Evolutionary conservation across 2,113 vertebrate genomes (phyloP).

Genomic region (Corvus moneduloides): DNA sequence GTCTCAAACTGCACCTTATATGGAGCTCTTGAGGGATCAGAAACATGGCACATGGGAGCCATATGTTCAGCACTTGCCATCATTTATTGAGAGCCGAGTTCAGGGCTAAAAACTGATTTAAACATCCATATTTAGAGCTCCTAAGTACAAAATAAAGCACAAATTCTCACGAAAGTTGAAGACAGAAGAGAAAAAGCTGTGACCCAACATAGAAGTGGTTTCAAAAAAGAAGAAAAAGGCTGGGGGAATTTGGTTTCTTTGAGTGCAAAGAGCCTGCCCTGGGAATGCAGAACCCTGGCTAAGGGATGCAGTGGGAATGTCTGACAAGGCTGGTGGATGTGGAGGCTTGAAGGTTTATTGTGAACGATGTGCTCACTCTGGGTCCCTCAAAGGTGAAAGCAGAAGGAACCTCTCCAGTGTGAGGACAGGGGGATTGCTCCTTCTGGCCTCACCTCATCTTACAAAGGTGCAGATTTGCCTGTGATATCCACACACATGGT

Average conservation of each 20-base stretch:
- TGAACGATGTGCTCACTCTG: neutral
- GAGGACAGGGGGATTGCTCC: neutral
- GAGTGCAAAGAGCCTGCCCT: neutral
- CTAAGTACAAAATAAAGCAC: neutral
- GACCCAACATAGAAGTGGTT: neutral
- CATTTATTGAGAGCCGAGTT: constrained; percentile 1
- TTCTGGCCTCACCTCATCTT: neutral
- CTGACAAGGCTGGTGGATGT: neutral
- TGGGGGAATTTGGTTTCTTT: neutral
- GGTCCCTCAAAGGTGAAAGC: neutral
- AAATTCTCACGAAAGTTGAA: neutral
- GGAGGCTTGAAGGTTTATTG: neutral
- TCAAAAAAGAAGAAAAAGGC: neutral
- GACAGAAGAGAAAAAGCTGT: neutral
- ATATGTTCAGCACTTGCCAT: constrained; percentile 8
- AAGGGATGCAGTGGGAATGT: neutral
- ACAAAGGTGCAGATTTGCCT: neutral
- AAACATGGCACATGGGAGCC: constrained; percentile 17
- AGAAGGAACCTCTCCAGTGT: neutral
- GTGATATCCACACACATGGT: rapidly evolving
- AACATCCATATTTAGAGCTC: constrained; percentile 27
- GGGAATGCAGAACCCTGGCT: neutral
- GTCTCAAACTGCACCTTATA: constrained; percentile 5
- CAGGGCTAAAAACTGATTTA: neutral
- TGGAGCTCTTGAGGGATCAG: constrained; percentile 4